Conservation (phyloP, 1,140 invertebrate species). For the Parasteatoda tepidariorum region DNA sequence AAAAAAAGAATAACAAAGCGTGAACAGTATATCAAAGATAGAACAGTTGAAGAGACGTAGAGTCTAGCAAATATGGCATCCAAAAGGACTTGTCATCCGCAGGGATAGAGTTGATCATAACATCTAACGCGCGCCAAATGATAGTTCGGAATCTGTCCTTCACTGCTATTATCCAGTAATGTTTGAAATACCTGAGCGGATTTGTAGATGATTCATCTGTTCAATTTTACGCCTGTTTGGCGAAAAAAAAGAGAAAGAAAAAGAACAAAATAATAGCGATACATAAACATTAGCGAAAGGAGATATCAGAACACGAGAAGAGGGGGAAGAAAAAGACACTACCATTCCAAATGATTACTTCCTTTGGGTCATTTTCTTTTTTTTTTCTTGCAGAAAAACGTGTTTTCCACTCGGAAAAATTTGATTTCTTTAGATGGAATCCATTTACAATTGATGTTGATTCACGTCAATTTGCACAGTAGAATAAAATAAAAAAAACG, state of each 20-base stretch:
- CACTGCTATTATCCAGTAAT: neutral
- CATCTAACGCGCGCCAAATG: too few species aligned
- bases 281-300: conserved; percentile 1
- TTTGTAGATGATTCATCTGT: neutral
- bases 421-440: neutral
- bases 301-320: neutral
- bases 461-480: conserved; percentile 37
- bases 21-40: too few species aligned
- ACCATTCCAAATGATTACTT: conserved; percentile 25
- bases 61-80: too few species aligned
- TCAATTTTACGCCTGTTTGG: conserved; percentile 43
- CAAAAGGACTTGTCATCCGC: too few species aligned
- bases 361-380: conserved; percentile 14
- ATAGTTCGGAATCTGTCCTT: too few species aligned
- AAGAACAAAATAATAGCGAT: neutral
- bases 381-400: neutral
- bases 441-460: conserved; percentile 26
- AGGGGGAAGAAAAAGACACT: neutral
- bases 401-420: neutral
- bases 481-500: conserved; percentile 15
- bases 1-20: too few species aligned
- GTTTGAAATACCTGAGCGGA: neutral
- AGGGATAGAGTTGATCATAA: too few species aligned
- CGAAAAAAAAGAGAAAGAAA: neutral
- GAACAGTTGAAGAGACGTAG: too few species aligned